These are phyloP conservation scores for Caenorhabditis sulstoni DNA, from an alignment of 2,888 invertebrate species.

Conservation along the genomic window DNA sequence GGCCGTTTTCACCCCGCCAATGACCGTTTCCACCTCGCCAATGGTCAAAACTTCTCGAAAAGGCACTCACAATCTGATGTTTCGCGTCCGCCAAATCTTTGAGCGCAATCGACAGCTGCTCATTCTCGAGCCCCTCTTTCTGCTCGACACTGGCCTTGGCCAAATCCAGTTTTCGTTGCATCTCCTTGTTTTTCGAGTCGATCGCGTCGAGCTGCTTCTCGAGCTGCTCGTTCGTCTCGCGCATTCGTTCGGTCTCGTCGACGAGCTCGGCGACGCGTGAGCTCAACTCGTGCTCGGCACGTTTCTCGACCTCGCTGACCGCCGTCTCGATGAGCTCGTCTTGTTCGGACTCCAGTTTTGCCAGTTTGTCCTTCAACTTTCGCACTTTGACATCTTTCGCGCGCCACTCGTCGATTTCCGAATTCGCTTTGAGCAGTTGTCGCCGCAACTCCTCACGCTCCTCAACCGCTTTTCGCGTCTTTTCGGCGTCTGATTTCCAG, in stretches of 20 bases:
- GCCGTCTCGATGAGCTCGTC: slow-evolving; percentile 39
- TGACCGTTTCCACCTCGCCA: too few relatives aligned
- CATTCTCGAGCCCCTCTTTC: slow-evolving; percentile 78
- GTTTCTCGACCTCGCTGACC: slow-evolving; percentile 46
- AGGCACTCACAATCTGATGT: slow-evolving; percentile 81
- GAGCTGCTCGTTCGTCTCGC: slow-evolving; percentile 55
- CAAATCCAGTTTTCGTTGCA: slow-evolving; percentile 78
- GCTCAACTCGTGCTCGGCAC: slow-evolving; percentile 57
- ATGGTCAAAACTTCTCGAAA: too few relatives aligned
- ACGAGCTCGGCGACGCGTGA: slow-evolving; percentile 51
- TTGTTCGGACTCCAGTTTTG: slow-evolving; percentile 69
- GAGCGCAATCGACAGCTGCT: slow-evolving; percentile 83
- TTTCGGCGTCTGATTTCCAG: slow-evolving; percentile 82
- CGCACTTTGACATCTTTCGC: slow-evolving; percentile 84
- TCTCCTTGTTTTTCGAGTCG: slow-evolving; percentile 77
- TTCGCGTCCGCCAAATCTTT: slow-evolving; percentile 83
- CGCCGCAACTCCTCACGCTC: slow-evolving; percentile 83
- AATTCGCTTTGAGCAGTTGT: slow-evolving; percentile 83
- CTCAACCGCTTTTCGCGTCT: slow-evolving; percentile 82
- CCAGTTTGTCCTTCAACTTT: slow-evolving; percentile 81
- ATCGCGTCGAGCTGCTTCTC: slow-evolving; percentile 62
- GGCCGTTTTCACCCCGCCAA: too few relatives aligned
- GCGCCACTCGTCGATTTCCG: slow-evolving; percentile 83
- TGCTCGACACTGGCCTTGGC: slow-evolving; percentile 62
- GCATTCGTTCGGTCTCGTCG: slow-evolving; percentile 57